Evolutionary conservation across 2,797 vertebrate species (phyloP), one percentile per base, ranked within the genome.

Genomic region (Ficedula albicollis): DNA sequence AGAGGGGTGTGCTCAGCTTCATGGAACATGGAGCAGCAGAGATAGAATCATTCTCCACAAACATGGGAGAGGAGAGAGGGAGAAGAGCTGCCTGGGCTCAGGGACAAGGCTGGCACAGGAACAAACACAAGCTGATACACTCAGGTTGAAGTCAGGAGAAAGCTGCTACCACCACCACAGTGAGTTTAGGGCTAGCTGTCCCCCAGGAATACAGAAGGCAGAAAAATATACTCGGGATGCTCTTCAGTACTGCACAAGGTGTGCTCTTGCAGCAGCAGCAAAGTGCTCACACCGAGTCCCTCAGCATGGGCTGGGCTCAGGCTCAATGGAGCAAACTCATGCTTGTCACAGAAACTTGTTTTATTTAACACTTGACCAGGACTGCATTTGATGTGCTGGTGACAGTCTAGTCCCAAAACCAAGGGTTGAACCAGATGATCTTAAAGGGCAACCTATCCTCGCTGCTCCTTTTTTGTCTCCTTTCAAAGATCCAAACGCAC

Each of bases 311-410:
- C 49, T 75, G 60, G 38, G 46, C 84, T 92, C 26, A 4, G 58
- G 7, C 32, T 15, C 54, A 15, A 0, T 0, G 0, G 10, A 58
- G 20, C 11, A 25, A 29, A 17, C 30, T 54, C 39, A 4, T 29
- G n/a, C 46, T 63, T 20, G 3, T 8, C 74, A 34, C 27, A n/a
- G 55, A 59, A 11, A 32, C 1, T 18, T n/a, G 12, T 22, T 64
- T 13, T 2, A 5, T 38, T 64, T 43, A 48, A n/a, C 9, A 0
- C 11, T 38, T 54, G 13, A 0, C 1, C 54, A 22, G 55, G 55
- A 3, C 44, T 15, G 68, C 32, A 9, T 20, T 3, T 5, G 19
- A 15, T 23, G 44, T 15, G n/a, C 52, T n/a, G 16, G 4, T 16
- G 21, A 11, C 32, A 39, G 38, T 1, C 34, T 3, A 18, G 26